Evolutionary conservation across 2,888 invertebrate genomes (phyloP).

Genomic region (Drosophila anomalata): DNA sequence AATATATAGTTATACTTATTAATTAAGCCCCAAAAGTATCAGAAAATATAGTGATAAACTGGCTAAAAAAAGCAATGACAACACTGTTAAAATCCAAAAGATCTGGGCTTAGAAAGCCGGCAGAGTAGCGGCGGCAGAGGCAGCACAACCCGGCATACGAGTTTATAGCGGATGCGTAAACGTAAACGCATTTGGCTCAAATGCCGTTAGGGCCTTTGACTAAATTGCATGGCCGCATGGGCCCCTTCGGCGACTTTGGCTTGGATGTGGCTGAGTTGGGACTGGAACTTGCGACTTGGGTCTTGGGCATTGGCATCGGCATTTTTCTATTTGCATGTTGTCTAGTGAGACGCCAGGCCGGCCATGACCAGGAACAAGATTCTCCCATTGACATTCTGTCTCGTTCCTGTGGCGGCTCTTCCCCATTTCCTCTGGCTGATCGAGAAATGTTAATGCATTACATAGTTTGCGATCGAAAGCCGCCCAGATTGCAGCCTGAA

Average conservation of each 20-base stretch:
- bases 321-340: conserved; percentile 40
- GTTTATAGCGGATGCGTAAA: conserved; percentile 83
- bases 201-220: conserved; percentile 82
- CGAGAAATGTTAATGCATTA: conserved; percentile 74
- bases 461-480: conserved; percentile 40
- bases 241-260: conserved; percentile 62
- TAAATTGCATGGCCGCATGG: conserved; percentile 79
- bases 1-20: too few species aligned
- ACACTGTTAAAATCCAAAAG: conserved; percentile 13
- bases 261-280: conserved; percentile 1
- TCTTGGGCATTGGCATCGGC: conserved; percentile 58
- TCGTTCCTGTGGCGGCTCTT: conserved; percentile 10
- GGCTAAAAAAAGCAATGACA: not conserved
- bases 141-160: conserved; percentile 70
- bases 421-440: conserved; percentile 27
- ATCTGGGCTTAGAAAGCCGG: conserved; percentile 21
- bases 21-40: not conserved
- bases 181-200: conserved; percentile 83
- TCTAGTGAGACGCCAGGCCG: conserved; percentile 41
- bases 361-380: conserved; percentile 26
- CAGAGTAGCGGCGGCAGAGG: conserved; percentile 10
- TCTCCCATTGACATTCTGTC: conserved; percentile 44
- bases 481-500: conserved; percentile 62
- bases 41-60: not conserved
- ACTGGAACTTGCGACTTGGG: conserved; percentile 14